A percentile compares a stretch with the other conserved stretches of the same genome.
Evolutionary conservation across 2,888 invertebrate genomes (phyloP).

Genomic region (Nemoura dubitans): DNA sequence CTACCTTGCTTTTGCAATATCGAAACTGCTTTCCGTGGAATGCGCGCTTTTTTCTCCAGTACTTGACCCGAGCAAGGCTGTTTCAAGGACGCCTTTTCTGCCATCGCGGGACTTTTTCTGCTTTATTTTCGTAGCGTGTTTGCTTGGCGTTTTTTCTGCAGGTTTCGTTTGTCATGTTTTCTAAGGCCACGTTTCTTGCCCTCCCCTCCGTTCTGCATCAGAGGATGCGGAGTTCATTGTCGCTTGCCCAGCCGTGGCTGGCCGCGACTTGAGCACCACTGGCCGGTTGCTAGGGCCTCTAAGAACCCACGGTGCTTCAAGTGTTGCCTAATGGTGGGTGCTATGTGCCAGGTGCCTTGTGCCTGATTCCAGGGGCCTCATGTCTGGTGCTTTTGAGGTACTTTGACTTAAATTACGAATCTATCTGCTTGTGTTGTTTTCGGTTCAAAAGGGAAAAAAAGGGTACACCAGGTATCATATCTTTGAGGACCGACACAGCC

Average conservation of each 20-base stretch:
- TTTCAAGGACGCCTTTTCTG: conserved; percentile 60
- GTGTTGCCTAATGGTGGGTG: too few relatives aligned
- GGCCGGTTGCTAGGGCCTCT: too few relatives aligned
- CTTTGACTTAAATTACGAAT: too few relatives aligned
- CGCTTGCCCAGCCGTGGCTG: background rate
- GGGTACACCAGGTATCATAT: too few relatives aligned
- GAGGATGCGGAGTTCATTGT: conserved; percentile 41
- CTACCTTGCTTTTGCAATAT: conserved; percentile 40
- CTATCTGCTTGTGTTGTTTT: too few relatives aligned
- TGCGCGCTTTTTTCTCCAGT: conserved; percentile 40
- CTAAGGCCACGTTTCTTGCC: conserved; percentile 41
- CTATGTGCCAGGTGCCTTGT: too few relatives aligned
- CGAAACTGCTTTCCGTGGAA: conserved; percentile 26
- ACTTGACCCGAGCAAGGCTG: conserved; percentile 60
- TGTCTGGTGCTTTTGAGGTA: too few relatives aligned
- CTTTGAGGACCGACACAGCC: too few relatives aligned
- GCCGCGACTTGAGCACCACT: conserved; percentile 4
- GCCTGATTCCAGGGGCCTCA: too few relatives aligned
- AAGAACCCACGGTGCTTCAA: too few relatives aligned
- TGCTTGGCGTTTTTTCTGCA: conserved; percentile 13
- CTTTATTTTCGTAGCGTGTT: conserved; percentile 40
- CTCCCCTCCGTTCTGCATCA: conserved; percentile 41
- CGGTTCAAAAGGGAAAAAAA: too few relatives aligned
- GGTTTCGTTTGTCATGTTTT: conserved; percentile 43
- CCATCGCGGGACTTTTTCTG: conserved; percentile 30